A percentile compares a stretch with the other conserved stretches of the same genome.
phyloP scores from a whole-genome alignment of 2,797 vertebrate genomes.

The Pantherophis alleghaniensis region DNA sequence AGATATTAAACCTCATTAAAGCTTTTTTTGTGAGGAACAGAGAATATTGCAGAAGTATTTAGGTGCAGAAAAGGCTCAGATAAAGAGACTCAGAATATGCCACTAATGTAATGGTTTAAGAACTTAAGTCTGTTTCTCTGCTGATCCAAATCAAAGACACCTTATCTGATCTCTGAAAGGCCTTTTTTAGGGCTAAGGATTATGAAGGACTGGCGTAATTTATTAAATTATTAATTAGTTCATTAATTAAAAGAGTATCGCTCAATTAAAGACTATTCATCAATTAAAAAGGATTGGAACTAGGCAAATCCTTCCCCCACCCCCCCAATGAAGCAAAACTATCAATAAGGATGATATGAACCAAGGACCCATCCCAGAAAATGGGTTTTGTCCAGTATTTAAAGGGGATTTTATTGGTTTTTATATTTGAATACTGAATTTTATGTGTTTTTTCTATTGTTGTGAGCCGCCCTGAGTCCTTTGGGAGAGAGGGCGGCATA shows the following conservation, averaged over 20 bases:
- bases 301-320: too few relatives aligned
- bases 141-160: not conserved
- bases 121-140: not conserved
- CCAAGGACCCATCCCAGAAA: not conserved
- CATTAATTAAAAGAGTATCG: not conserved
- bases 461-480: too few relatives aligned
- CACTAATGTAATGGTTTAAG: not conserved
- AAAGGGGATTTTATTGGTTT: too few relatives aligned
- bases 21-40: not conserved
- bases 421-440: too few relatives aligned
- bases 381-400: not conserved
- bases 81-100: not conserved
- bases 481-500: too few relatives aligned
- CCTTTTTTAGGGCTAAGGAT: not conserved
- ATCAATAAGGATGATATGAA: not conserved
- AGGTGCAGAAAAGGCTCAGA: not conserved
- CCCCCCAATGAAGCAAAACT: not conserved
- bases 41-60: not conserved
- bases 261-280: not conserved
- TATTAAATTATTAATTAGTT: not conserved
- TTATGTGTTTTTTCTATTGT: too few relatives aligned
- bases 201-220: not conserved
- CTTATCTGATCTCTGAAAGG: not conserved
- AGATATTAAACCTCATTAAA: not conserved
- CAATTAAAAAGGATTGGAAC: not conserved